Conservation (phyloP, 2,888 invertebrate species). For the Idaea dimidiata region DNA sequence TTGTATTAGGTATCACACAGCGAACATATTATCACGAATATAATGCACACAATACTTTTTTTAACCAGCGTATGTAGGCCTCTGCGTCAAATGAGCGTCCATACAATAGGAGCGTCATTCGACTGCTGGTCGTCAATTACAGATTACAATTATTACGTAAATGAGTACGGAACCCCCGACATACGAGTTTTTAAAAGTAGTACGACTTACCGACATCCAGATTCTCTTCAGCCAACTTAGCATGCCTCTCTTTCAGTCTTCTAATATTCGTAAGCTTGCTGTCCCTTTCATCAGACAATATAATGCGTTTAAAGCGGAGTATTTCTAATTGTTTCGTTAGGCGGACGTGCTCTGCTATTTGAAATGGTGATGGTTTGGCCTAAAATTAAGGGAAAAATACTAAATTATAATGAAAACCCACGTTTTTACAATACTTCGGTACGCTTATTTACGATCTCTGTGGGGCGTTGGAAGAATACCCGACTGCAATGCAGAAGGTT, state of each 20-base stretch:
- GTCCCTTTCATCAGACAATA: constrained; percentile 86
- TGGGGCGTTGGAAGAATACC: too few species aligned
- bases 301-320: constrained; percentile 84
- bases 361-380: constrained; percentile 83
- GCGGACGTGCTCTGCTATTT: constrained; percentile 82
- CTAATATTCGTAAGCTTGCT: constrained; percentile 83
- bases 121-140: too few species aligned
- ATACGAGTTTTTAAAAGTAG: not conserved
- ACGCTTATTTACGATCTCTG: too few species aligned
- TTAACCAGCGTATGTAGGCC: constrained; percentile 7
- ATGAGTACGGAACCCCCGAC: too few species aligned
- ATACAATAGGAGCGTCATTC: too few species aligned
- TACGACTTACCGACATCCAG: constrained; percentile 82
- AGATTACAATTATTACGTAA: too few species aligned
- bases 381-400: constrained; percentile 37
- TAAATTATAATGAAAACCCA: not conserved
- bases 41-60: too few species aligned
- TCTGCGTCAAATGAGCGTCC: too few species aligned
- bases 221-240: constrained; percentile 84
- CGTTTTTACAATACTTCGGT: not conserved
- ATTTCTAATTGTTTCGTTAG: constrained; percentile 86
- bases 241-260: constrained; percentile 83
- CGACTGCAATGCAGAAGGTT: too few species aligned
- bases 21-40: too few species aligned
- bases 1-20: too few species aligned